Base-by-base conservation (phyloP, 2,113 vertebrate genomes). In the Spea bombifrons region DNA sequence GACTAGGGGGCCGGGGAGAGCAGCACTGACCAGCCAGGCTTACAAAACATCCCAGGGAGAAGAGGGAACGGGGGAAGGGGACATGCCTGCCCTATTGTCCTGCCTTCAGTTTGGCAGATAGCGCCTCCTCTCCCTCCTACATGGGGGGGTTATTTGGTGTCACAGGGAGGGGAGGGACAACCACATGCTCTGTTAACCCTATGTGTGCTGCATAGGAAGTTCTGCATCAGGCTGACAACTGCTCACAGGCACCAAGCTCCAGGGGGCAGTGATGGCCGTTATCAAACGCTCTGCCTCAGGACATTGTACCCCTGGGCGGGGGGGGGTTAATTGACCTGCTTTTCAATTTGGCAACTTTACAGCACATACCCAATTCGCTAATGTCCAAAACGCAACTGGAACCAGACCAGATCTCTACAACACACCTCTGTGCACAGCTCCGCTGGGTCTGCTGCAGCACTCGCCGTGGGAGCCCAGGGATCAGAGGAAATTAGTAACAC, bases 121-220 rank as follows among this genome's bases (percentile, higher is more conserved):
- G 45, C 57, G 3, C 59, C 44, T 15, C 8, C 59, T 47, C 16
- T 9, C 46, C 64, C 64, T 64, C 46, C 48, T 61, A 45, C 7
- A 52, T 46, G 55, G 45, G 43, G 43, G 55, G 15, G 55, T 13
- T 30, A 30, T 30, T 59, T 59, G 55, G 55, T 59, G 55, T 59
- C 55, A 13, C 55, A 59, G 55, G 55, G 55, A 59, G 55, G 3
- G 55, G 55, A 59, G 55, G 4, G 55, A 9, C 55, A 13, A 13
- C 6, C 10, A 13, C 2, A 59, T 59, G 44, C 71, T 7, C 44
- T 3, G 46, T 73, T 73, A 73, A 73, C 71, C 71, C 71, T 10
- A 3, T 7, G 3, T 3, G 71, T 73, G 7, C 55, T 5, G n/a
- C 1, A 8, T 6, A 4, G 30, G 30, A 30, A 30, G 30, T 30